phyloP scores from a whole-genome alignment of 2,113 vertebrate species.

The Prionailurus viverrinus region DNA sequence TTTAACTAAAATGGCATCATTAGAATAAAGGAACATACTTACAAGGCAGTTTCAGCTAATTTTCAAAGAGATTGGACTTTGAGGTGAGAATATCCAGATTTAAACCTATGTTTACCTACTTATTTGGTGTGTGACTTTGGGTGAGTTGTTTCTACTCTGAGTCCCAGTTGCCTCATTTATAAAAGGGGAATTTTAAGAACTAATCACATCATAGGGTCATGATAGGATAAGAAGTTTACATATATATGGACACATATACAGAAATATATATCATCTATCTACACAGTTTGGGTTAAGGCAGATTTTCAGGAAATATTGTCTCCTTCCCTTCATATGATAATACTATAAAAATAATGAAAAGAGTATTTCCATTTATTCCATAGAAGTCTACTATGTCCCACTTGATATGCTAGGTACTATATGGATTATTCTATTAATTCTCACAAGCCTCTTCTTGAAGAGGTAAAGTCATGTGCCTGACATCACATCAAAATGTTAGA shows the following conservation, averaged over 20 bases:
- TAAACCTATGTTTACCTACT: background rate
- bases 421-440: background rate
- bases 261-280: background rate
- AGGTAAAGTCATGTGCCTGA: background rate
- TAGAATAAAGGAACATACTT: background rate
- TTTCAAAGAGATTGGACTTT: background rate
- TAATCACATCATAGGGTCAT: background rate
- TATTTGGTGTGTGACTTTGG: background rate
- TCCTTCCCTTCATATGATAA: background rate
- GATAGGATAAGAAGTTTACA: background rate
- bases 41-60: background rate
- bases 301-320: conserved; percentile 29
- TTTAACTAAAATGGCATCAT: background rate
- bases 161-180: background rate
- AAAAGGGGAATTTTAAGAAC: conserved; percentile 14
- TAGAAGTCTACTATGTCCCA: background rate
- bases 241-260: background rate
- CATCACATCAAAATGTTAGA: background rate
- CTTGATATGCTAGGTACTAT: background rate
- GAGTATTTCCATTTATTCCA: background rate
- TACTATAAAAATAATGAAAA: background rate
- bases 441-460: background rate
- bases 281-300: background rate
- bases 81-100: background rate
- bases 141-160: background rate